Evolutionary conservation across 2,888 invertebrate species (phyloP).

Genomic region (Trichogramma dendrolimi): DNA sequence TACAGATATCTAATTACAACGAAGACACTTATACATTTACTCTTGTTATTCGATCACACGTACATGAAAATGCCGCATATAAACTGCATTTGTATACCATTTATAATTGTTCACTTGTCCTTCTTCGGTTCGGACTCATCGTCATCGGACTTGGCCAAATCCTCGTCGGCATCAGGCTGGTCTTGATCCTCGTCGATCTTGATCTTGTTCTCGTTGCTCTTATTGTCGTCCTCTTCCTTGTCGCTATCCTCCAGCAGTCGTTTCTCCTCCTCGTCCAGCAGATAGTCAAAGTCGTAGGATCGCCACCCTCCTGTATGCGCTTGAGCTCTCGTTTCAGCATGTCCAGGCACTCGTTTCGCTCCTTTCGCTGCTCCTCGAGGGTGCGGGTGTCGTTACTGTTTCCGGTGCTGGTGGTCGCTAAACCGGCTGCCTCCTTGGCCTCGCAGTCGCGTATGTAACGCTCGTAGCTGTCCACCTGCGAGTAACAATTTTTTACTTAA

Average conservation of each 20-base stretch:
- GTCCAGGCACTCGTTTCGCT: slow-evolving; percentile 45
- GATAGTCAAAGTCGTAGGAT: slow-evolving; percentile 44
- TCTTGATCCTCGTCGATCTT: slow-evolving; percentile 3
- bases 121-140: slow-evolving; percentile 30
- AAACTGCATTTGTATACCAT: no score
- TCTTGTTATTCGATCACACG: no score
- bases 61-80: no score
- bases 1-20: no score
- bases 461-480: slow-evolving; percentile 45
- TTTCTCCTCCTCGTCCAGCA: slow-evolving; percentile 46
- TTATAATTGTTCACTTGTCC: slow-evolving; percentile 26
- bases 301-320: slow-evolving; percentile 43
- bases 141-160: slow-evolving; percentile 8
- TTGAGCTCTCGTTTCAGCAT: slow-evolving; percentile 47
- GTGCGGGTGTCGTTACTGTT: slow-evolving; percentile 21
- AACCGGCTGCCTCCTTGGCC: slow-evolving; percentile 37
- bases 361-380: slow-evolving; percentile 40
- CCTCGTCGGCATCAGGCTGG: slow-evolving; percentile 15
- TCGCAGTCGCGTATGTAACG: slow-evolving; percentile 46
- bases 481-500: not conserved
- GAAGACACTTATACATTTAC: no score
- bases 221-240: slow-evolving; percentile 49
- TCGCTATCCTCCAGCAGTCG: slow-evolving; percentile 51
- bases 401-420: slow-evolving; percentile 11
- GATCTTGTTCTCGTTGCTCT: slow-evolving; percentile 43